Percentiles rank a stretch among this genome's conserved stretches.
Evolutionary conservation across 2,888 invertebrate species (phyloP).

Genomic region (Aporophyla lueneburgensis): DNA sequence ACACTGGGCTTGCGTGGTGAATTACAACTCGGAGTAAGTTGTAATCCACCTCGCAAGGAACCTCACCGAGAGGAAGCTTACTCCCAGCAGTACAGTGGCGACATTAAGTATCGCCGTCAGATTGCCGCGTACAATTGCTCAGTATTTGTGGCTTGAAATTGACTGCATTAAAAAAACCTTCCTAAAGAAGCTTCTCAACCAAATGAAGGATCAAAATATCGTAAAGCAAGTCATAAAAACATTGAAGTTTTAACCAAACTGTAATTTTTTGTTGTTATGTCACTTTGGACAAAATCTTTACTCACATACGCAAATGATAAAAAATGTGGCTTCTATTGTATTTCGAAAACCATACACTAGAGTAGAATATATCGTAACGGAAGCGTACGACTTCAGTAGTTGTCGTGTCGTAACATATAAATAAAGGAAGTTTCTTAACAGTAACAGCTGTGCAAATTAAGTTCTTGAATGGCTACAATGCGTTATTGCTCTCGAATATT

Average conservation of each 20-base stretch:
- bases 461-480: slow-evolving; percentile 51
- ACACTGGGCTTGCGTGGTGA: too few relatives aligned
- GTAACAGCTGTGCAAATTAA: slow-evolving; percentile 64
- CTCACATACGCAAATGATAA: not conserved
- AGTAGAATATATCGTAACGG: not conserved
- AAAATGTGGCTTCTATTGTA: not conserved
- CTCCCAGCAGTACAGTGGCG: too few relatives aligned
- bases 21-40: too few relatives aligned
- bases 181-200: not conserved
- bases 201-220: not conserved
- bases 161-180: not conserved
- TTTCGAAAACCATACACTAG: not conserved
- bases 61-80: too few relatives aligned
- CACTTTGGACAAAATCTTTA: not conserved
- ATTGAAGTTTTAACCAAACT: too few relatives aligned
- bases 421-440: slow-evolving; percentile 43
- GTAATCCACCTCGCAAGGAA: too few relatives aligned
- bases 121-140: not conserved
- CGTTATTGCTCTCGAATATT: slow-evolving; percentile 37
- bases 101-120: too few relatives aligned
- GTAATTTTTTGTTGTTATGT: not conserved
- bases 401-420: slow-evolving; percentile 42
- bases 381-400: not conserved
- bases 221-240: too few relatives aligned
- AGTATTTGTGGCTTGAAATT: not conserved